phyloP scores from a whole-genome alignment of 1,140 invertebrate genomes.

The Meloidogyne exigua region DNA sequence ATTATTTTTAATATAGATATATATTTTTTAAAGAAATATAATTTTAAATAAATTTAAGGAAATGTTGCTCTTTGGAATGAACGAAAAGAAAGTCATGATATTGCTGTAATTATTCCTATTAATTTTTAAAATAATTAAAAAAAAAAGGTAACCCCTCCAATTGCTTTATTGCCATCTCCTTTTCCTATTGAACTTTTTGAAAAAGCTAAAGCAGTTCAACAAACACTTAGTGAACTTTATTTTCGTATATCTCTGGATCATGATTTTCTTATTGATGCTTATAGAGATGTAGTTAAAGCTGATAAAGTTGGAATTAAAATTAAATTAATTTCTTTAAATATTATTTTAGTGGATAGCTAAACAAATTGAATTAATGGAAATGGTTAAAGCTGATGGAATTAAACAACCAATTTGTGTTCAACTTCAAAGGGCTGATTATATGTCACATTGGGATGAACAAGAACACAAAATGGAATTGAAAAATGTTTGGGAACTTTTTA shows the following conservation, averaged over 20 bases:
- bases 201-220: conserved; percentile 53
- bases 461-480: conserved; percentile 37
- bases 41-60: neutral
- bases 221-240: conserved; percentile 55
- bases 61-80: neutral
- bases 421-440: conserved; percentile 61
- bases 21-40: neutral
- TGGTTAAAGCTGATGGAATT: conserved; percentile 45
- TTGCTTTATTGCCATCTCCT: conserved; percentile 56
- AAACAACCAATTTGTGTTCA: conserved; percentile 42
- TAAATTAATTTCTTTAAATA: neutral
- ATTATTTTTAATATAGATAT: neutral
- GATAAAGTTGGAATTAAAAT: conserved; percentile 49
- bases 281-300: conserved; percentile 54
- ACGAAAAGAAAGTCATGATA: neutral
- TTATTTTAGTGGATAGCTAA: conserved; percentile 22
- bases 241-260: conserved; percentile 56
- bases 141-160: conserved; percentile 32
- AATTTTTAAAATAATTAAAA: neutral
- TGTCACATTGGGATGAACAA: conserved; percentile 37
- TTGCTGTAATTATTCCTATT: neutral
- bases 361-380: conserved; percentile 51
- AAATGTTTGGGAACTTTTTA: conserved; percentile 61
- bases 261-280: conserved; percentile 56
- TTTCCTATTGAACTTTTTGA: conserved; percentile 55